Percentiles rank a stretch among this genome's conserved stretches.
Evolutionary conservation across 2,888 invertebrate species (phyloP).

Genomic region (Hylaea fasciaria): DNA sequence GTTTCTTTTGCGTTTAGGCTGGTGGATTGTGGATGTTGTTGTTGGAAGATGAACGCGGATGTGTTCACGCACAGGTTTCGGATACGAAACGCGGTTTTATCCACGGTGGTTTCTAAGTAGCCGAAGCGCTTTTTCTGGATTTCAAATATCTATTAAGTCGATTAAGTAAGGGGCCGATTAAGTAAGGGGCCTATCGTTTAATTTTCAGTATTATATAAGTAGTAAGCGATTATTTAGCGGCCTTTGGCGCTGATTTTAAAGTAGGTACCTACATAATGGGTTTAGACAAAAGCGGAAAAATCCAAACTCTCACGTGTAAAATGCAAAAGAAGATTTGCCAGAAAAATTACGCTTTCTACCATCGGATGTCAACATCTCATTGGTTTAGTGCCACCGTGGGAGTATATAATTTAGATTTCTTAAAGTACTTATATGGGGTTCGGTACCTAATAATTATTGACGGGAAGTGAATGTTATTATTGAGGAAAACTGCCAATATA

Average conservation of each 20-base stretch:
- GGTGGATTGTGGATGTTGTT: conserved; percentile 3
- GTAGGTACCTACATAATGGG: too few species aligned
- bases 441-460: conserved; percentile 25
- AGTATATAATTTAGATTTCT: conserved; percentile 28
- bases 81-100: too few species aligned
- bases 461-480: conserved; percentile 3
- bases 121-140: too few species aligned
- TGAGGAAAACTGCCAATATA: not conserved
- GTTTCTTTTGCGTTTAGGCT: conserved; percentile 8
- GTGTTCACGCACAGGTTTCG: too few species aligned
- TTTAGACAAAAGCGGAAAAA: conserved; percentile 1
- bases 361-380: conserved; percentile 32
- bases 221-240: too few species aligned
- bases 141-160: too few species aligned
- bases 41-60: too few species aligned
- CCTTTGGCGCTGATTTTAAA: too few species aligned
- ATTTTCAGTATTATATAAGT: too few species aligned
- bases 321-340: conserved; percentile 33
- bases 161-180: too few species aligned
- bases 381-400: conserved; percentile 31
- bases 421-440: conserved; percentile 20
- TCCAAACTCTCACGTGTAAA: conserved; percentile 31
- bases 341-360: conserved; percentile 34
- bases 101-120: too few species aligned
- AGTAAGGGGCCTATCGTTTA: too few species aligned